Evolutionary conservation across 2,888 invertebrate species (phyloP).

Genomic region (Rhamnusium bicolor): DNA sequence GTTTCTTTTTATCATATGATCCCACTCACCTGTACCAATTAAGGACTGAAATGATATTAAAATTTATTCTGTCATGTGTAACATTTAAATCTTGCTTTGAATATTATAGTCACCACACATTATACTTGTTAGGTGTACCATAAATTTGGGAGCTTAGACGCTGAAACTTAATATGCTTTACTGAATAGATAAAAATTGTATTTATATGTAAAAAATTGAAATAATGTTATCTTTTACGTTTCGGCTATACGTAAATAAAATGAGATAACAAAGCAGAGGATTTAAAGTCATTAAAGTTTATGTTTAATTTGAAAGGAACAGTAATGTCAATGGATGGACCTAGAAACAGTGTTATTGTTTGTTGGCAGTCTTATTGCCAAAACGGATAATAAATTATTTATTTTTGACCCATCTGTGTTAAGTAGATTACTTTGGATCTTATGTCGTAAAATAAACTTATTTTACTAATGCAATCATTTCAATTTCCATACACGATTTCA

Average conservation of each 20-base stretch:
- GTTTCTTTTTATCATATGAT: slow-evolving; percentile 15
- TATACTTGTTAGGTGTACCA: slow-evolving; percentile 24
- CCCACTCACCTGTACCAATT: slow-evolving; percentile 26
- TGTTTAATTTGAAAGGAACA: too few relatives aligned
- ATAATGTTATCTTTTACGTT: neutral
- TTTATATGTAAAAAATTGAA: neutral
- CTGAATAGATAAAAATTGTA: neutral
- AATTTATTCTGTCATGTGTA: slow-evolving; percentile 23
- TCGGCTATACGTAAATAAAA: neutral
- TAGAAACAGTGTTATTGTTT: too few relatives aligned
- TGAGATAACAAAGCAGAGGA: neutral
- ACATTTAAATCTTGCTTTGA: slow-evolving; percentile 10
- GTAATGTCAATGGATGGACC: too few relatives aligned
- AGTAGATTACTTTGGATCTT: too few relatives aligned
- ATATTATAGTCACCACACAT: neutral
- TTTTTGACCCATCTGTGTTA: too few relatives aligned
- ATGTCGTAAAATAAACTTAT: too few relatives aligned
- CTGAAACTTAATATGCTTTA: neutral
- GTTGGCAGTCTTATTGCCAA: too few relatives aligned
- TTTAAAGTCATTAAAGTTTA: too few relatives aligned
- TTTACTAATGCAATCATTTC: too few relatives aligned
- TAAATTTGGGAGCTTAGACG: neutral
- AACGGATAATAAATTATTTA: too few relatives aligned
- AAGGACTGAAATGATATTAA: slow-evolving; percentile 24
- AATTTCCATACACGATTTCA: too few relatives aligned